These are phyloP conservation scores for Chionodraco myersi DNA, from an alignment of 2,113 vertebrate species.

Conservation along the genomic window DNA sequence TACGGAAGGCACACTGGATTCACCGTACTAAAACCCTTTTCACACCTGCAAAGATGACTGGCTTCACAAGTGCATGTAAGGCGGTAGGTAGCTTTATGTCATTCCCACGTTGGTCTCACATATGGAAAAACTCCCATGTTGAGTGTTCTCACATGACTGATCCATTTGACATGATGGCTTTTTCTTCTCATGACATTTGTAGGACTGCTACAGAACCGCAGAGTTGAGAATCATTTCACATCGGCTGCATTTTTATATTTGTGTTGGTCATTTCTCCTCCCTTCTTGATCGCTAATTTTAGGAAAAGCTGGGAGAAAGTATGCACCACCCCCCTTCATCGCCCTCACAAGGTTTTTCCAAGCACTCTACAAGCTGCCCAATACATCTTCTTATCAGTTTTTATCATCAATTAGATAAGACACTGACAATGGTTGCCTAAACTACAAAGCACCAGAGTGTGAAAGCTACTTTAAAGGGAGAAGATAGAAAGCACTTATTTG, in stretches of 20 bases:
- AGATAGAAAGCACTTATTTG: neutral
- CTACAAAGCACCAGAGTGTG: neutral
- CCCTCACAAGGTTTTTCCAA: neutral
- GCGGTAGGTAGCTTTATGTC: neutral
- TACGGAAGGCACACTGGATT: constrained; percentile 35
- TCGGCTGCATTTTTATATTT: neutral
- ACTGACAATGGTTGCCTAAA: neutral
- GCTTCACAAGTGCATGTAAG: constrained; percentile 2
- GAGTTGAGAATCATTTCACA: neutral
- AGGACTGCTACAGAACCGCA: neutral
- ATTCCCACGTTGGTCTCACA: neutral
- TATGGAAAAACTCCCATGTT: neutral
- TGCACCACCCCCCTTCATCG: neutral
- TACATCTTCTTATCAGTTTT: constrained; percentile 13
- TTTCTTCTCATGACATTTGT: neutral
- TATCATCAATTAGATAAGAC: constrained; percentile 11
- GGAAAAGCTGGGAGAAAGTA: neutral
- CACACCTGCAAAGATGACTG: constrained; percentile 4
- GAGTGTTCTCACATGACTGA: constrained; percentile 17
- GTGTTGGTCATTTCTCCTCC: neutral
- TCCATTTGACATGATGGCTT: neutral
- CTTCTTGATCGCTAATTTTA: constrained; percentile 10
- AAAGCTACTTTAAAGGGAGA: constrained; percentile 2
- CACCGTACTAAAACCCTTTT: constrained; percentile 14
- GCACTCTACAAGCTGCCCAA: constrained; percentile 11